Evolutionary conservation across 2,113 vertebrate genomes (phyloP).

Genomic region (Isichthys henryi): DNA sequence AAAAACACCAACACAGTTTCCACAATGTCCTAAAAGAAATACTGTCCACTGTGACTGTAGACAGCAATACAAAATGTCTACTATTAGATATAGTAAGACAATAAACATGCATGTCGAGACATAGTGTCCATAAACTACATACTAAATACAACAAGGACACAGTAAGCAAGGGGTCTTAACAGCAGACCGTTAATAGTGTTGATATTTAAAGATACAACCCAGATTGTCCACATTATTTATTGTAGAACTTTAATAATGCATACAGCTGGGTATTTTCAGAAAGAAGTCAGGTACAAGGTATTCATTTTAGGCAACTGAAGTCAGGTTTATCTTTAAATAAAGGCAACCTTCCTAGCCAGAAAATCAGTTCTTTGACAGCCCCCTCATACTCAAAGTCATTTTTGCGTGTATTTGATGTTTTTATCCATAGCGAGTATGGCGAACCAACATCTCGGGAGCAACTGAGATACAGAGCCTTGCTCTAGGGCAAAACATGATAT

Average conservation of each 20-base stretch:
- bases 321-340: not conserved
- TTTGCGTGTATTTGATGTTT: not conserved
- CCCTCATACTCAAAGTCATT: not conserved
- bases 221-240: conserved; percentile 4
- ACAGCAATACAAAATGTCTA: not conserved
- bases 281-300: not conserved
- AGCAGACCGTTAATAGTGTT: not conserved
- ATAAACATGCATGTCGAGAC: not conserved
- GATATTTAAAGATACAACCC: not conserved
- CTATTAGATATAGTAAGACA: not conserved
- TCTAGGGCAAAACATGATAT: not conserved
- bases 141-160: not conserved
- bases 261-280: not conserved
- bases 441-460: not conserved
- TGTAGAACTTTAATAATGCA: not conserved
- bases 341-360: not conserved
- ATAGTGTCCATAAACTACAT: not conserved
- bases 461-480: not conserved
- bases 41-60: not conserved
- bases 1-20: not conserved
- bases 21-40: not conserved
- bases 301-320: not conserved
- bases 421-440: not conserved
- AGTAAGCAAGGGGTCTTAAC: not conserved
- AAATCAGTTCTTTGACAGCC: not conserved